Evolutionary conservation across 2,113 vertebrate species (phyloP).

Genomic region (Notiomystis cincta): DNA sequence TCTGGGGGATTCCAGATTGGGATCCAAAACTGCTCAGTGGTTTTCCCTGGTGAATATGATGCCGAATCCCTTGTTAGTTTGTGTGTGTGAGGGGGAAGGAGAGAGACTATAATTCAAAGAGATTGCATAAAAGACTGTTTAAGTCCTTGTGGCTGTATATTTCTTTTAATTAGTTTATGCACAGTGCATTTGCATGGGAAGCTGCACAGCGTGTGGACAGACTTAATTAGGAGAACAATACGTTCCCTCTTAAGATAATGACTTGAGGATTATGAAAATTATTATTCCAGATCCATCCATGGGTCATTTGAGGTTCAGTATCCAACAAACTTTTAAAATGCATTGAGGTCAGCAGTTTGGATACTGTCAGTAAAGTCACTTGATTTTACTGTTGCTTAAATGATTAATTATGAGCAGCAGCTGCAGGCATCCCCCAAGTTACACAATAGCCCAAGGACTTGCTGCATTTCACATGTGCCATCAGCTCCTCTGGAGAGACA

Average conservation of each 20-base stretch:
- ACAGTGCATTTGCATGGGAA: slow-evolving; percentile 73
- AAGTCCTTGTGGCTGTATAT: slow-evolving; percentile 71
- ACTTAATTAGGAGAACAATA: slow-evolving; percentile 77
- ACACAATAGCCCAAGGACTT: slow-evolving; percentile 4
- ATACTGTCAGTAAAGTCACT: slow-evolving; percentile 56
- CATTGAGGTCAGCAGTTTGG: slow-evolving; percentile 69
- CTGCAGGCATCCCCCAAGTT: slow-evolving; percentile 21
- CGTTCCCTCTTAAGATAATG: slow-evolving; percentile 73
- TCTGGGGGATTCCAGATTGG: slow-evolving; percentile 4
- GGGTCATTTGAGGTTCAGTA: slow-evolving; percentile 69
- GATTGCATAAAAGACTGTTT: slow-evolving; percentile 64
- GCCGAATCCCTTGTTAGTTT: neutral
- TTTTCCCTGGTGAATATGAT: slow-evolving; percentile 25
- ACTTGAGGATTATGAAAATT: slow-evolving; percentile 74
- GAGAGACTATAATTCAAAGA: slow-evolving; percentile 54
- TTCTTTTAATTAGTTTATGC: slow-evolving; percentile 76
- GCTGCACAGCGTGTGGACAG: slow-evolving; percentile 67
- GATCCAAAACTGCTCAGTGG: slow-evolving; percentile 35
- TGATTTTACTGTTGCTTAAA: slow-evolving; percentile 56
- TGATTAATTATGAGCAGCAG: slow-evolving; percentile 47
- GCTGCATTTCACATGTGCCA: neutral
- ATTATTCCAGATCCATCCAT: slow-evolving; percentile 69
- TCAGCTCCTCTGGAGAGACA: neutral
- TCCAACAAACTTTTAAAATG: slow-evolving; percentile 64
- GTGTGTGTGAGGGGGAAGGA: neutral